Base-by-base conservation (phyloP, 1,140 invertebrate species). In the Gonioctena quinquepunctata region DNA sequence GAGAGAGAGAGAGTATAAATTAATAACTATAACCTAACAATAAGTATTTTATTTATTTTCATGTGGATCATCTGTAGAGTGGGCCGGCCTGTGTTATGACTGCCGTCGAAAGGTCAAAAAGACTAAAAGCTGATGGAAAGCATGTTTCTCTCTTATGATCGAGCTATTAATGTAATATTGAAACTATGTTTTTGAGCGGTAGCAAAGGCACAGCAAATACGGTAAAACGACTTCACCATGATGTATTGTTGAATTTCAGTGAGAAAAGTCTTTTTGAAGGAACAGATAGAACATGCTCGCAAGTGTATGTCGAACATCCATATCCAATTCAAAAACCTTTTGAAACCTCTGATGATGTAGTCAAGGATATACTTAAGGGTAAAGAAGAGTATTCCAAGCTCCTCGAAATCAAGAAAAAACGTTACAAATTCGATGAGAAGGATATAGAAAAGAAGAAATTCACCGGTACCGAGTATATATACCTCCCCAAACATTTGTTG, bases 181-280 rank as follows among this genome's bases (percentile, higher is more conserved):
- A 42, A 42, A 42, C 11, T 8, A 42, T 42, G 33, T 42, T 42
- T 42, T n/a, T 42, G 33, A 42, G 33, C 2, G 33, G 33, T 13
- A 13, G 33, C 16, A 0, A 2, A 2, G 33, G 33, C 1, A 11
- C 8, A 4, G 33, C 33, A 42, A 11, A 42, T 42, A 42, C 33
- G 11, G 16, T 42, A 42, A 42, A 42, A 42, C 33, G 16, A 13
- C 8, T 66, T 7, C 16, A 23, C 27, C 63, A 66, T 54, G 48
- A 52, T 18, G 22, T 52, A 18, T 18, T 66, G 5, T 27, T 54
- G 50, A 49, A 66, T 54, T 52, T 18, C 18, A 54, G 19, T 49
- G 21, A 66, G 28, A 49, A 66, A 2, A 54, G 50, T 26, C 33
- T 66, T 13, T 66, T 66, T 19, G 22, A 66, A 66, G 63, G 48